Evolutionary conservation across 2,888 invertebrate genomes (phyloP).

Genomic region (Chrysodeixis includens): DNA sequence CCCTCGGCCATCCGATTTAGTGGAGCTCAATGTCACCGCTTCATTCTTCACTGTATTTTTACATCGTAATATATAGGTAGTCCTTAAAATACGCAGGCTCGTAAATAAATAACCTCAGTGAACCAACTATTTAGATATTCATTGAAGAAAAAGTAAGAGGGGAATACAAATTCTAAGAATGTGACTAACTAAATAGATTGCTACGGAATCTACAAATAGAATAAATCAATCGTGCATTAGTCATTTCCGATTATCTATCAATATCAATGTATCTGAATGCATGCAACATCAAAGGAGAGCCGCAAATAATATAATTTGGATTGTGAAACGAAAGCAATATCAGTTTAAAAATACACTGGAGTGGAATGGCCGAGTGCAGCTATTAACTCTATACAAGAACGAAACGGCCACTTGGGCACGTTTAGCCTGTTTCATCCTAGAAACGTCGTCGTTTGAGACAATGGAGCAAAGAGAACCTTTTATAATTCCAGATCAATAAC

Average conservation of each 20-base stretch:
- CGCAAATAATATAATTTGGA: conserved; percentile 66
- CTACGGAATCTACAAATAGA: background rate
- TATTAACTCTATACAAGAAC: conserved; percentile 64
- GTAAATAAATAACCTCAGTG: conserved; percentile 28
- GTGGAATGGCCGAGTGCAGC: conserved; percentile 60
- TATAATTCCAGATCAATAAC: conserved; percentile 82
- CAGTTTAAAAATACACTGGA: conserved; percentile 71
- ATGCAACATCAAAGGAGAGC: conserved; percentile 52
- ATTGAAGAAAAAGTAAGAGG: conserved; percentile 8
- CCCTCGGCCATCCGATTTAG: conserved; percentile 77
- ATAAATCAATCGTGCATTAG: conserved; percentile 38
- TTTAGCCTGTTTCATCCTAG: conserved; percentile 71
- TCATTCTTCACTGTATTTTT: conserved; percentile 73
- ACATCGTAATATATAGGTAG: conserved; percentile 45
- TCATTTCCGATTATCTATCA: conserved; percentile 51
- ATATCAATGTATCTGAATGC: background rate
- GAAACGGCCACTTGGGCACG: conserved; percentile 81
- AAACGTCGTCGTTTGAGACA: conserved; percentile 78
- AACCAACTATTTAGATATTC: conserved; percentile 1
- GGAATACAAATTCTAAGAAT: conserved; percentile 18
- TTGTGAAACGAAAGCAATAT: conserved; percentile 75
- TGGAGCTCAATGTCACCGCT: conserved; percentile 82
- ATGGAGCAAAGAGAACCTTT: conserved; percentile 77
- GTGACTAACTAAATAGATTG: conserved; percentile 31
- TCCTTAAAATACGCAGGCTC: conserved; percentile 37